These are phyloP conservation scores for Potorous gilbertii DNA, from an alignment of 2,797 vertebrate genomes.

Conservation along the genomic window DNA sequence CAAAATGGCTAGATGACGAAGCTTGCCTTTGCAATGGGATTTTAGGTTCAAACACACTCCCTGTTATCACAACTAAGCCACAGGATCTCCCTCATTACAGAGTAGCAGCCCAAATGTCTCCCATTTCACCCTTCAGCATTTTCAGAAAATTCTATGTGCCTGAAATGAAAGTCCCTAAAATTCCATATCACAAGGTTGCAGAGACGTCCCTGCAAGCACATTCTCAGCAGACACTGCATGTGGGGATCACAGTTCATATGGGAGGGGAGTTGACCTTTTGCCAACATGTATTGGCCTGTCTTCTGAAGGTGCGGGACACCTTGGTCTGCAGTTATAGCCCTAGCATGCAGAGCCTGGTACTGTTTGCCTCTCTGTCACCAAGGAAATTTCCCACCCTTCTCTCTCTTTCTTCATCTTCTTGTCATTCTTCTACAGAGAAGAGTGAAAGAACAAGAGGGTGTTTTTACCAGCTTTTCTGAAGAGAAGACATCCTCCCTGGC, in stretches of 20 bases:
- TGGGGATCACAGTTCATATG: neutral
- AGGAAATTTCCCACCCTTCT: no score
- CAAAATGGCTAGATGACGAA: neutral
- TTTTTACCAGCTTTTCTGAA: neutral
- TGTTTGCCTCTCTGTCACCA: no score
- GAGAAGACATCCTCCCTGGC: neutral
- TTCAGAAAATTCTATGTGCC: neutral
- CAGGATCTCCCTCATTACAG: neutral
- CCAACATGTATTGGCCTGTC: accelerated
- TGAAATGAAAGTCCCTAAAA: neutral
- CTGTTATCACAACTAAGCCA: neutral
- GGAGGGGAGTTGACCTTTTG: neutral
- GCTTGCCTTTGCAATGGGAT: accelerated
- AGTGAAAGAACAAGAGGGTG: neutral
- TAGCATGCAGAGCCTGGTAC: neutral
- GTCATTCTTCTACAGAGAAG: no score
- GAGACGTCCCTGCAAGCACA: accelerated
- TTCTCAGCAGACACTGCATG: accelerated
- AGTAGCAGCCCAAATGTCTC: accelerated
- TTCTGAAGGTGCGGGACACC: neutral
- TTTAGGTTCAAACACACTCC: neutral
- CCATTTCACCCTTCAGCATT: neutral
- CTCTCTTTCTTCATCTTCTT: accelerated
- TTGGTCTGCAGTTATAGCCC: neutral
- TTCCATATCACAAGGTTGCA: accelerated